Evolutionary conservation across 2,113 vertebrate species (phyloP).

Genomic region (Euleptes europaea): DNA sequence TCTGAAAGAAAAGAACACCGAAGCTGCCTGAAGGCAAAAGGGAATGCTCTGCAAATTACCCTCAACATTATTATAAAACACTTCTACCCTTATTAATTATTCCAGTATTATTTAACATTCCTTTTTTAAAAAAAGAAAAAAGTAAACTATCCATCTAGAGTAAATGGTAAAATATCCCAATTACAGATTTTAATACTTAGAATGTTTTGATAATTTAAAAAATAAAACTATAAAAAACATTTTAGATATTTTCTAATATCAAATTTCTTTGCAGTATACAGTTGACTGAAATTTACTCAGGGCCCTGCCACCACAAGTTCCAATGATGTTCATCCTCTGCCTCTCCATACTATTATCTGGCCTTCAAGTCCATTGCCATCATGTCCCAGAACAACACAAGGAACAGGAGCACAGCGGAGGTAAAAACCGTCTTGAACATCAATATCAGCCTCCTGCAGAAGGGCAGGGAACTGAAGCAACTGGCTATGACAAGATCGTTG

Average conservation of each 20-base stretch:
- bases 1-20: background rate
- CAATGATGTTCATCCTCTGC: slow-evolving; percentile 54
- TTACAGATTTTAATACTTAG: too few relatives aligned
- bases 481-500: slow-evolving; percentile 44
- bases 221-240: too few relatives aligned
- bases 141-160: too few relatives aligned
- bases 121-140: too few relatives aligned
- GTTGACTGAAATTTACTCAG: background rate
- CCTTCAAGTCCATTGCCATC: slow-evolving; percentile 41
- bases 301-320: slow-evolving; percentile 17
- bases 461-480: background rate
- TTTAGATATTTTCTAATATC: too few relatives aligned
- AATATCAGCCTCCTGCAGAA: background rate
- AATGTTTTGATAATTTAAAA: too few relatives aligned
- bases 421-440: background rate
- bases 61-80: background rate
- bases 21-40: background rate
- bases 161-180: too few relatives aligned
- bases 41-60: background rate
- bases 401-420: background rate
- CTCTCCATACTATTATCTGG: slow-evolving; percentile 48
- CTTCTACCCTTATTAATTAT: background rate
- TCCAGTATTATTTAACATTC: background rate
- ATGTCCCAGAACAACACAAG: background rate
- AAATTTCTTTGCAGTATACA: background rate